Percentiles rank a stretch among this genome's conserved stretches.
Evolutionary conservation across 2,888 invertebrate genomes (phyloP).

Genomic region (Osedax fenrisi): DNA sequence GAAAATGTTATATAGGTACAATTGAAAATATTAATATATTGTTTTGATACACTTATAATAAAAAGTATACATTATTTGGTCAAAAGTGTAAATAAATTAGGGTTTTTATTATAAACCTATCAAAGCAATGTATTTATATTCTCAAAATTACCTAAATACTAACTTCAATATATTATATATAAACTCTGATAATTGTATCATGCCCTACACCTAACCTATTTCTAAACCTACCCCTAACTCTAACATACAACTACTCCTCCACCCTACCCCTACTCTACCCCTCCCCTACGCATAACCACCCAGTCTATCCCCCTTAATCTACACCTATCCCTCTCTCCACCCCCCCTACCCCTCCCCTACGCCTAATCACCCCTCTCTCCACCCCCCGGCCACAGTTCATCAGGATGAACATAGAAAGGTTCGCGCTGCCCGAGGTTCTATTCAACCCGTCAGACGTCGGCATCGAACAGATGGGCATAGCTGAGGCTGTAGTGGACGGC

Average conservation of each 20-base stretch:
- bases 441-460: constrained; percentile 90
- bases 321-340: constrained; percentile 78
- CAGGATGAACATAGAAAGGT: constrained; percentile 79
- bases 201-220: not conserved
- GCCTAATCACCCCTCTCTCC: constrained; percentile 81
- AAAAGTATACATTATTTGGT: no score
- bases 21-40: no score
- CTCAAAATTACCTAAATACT: no score
- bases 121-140: no score
- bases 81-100: no score
- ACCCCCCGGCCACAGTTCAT: constrained; percentile 74
- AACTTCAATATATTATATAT: no score
- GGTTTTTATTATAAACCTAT: no score
- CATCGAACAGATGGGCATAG: constrained; percentile 76
- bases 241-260: not conserved
- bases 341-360: constrained; percentile 77
- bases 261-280: not conserved
- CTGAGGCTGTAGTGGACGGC: constrained; percentile 71
- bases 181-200: no score
- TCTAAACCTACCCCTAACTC: not conserved
- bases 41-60: no score
- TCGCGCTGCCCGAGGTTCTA: constrained; percentile 81
- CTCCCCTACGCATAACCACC: not conserved
- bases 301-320: constrained; percentile 62
- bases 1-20: no score